These are phyloP conservation scores for fruit fly (Drosophila melanogaster) DNA, from an alignment of 1,140 invertebrate species.

Conservation along the genomic window Release_6_plus_ISO1_MT NT_033777.3:13051001-13051500, in stretches of 20 bases:
- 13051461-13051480: conserved; percentile 33
- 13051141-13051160: conserved; percentile 96
- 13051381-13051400: conserved; percentile 43
- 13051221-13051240: conserved; percentile 91
- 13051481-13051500: conserved; percentile 9
- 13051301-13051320: conserved; percentile 19
- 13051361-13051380: conserved; percentile 9
- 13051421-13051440: conserved; percentile 32
- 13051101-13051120: conserved; percentile 85
- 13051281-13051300: conserved; percentile 50
- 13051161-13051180: conserved; percentile 93
- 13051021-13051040: neutral
- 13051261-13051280: conserved; percentile 90
- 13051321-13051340: conserved; percentile 3
- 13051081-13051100: neutral
- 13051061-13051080: neutral
- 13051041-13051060: neutral
- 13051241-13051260: conserved; percentile 92
- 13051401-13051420: conserved; percentile 51
- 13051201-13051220: conserved; percentile 94
- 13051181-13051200: conserved; percentile 89
- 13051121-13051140: conserved; percentile 93
- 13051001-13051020: accelerated
- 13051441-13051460: conserved; percentile 30
- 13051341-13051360: conserved; percentile 1